Evolutionary conservation across 1,140 invertebrate species (phyloP), one percentile per base, ranked within the genome.

Genomic region (Agrilus planipennis): DNA sequence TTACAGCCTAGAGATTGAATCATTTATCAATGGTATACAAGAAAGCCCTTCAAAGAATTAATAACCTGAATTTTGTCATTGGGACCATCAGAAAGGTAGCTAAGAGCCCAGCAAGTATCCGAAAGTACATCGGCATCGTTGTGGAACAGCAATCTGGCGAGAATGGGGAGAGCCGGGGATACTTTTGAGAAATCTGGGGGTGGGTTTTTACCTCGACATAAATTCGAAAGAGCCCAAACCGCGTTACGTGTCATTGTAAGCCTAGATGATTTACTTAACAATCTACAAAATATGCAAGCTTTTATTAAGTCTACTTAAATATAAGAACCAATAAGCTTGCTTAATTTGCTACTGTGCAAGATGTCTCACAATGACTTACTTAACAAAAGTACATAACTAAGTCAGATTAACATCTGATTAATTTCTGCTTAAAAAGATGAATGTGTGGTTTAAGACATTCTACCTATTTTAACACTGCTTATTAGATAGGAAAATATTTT

Each of bases 201-300:
- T n/a, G 93, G 93, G 70, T 84, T 94, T 69, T 97, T 98, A 7
- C 92, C 93, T 58, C 93, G 75, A 62, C 93, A 97, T 32, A 98
- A 67, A 68, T 98, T 98, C 25, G 90, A 95, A 21, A 98, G 63
- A 42, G 90, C 88, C 93, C 93, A 97, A 4, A 96, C 92, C n/a
- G 89, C 90, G 68, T 98, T 98, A 43, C 92, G 76, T 20, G 80
- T 89, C 89, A 95, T 92, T 2, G 91, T 87, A 42, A 96, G 64
- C 50, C 85, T 76, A 17, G 75, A 76, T 12, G 78, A 73, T 65
- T 87, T 89, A 49, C 79, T 81, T 41, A 95, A 65, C 30, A 94
- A 73, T 54, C 88, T 91, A 54, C 35, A 68, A 67, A 45, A 10
- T n/a, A n/a, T n/a, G 6, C 6, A 31, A n/a, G n/a, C n/a, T n/a